A percentile compares a stretch with the other conserved stretches of the same genome.
phyloP scores from a whole-genome alignment of 53 echinoderm and acorn worm genomes.

The Glandiceps talaboti region DNA sequence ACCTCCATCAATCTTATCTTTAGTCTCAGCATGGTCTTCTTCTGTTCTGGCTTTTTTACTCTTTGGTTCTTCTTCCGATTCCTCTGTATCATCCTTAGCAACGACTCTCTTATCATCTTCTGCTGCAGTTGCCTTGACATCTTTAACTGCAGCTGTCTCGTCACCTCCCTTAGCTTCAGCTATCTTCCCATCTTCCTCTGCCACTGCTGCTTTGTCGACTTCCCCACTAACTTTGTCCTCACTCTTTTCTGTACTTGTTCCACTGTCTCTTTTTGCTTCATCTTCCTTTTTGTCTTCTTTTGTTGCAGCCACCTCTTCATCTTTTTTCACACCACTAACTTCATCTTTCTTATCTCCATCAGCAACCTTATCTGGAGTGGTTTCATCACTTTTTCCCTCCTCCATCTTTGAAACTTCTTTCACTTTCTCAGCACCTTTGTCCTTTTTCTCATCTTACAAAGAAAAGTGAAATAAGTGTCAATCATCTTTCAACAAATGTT shows the following conservation, averaged over 20 bases:
- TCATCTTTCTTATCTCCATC: not conserved
- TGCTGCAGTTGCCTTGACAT: too few species aligned
- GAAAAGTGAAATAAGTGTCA: too few species aligned
- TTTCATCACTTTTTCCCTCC: not conserved
- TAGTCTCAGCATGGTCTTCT: not conserved
- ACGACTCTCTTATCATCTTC: too few species aligned
- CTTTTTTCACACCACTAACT: not conserved
- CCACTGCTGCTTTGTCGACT: not conserved
- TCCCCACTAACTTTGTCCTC: not conserved
- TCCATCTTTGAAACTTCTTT: not conserved
- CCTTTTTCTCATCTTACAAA: too few species aligned
- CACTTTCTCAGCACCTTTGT: too few species aligned
- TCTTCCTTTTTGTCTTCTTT: not conserved
- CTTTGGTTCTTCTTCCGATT: not conserved
- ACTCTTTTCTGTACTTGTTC: not conserved
- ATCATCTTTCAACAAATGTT: too few species aligned
- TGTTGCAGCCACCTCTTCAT: not conserved
- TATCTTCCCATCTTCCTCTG: not conserved
- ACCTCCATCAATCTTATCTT: not conserved
- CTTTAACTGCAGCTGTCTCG: too few species aligned
- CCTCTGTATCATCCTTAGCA: not conserved
- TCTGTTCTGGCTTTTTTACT: not conserved
- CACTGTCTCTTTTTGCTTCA: not conserved
- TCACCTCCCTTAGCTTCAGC: too few species aligned
- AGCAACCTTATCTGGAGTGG: not conserved